Percentiles rank a stretch among this genome's conserved stretches.
Conservation (phyloP, 2,888 invertebrate genomes). For the Prosapia bicincta region DNA sequence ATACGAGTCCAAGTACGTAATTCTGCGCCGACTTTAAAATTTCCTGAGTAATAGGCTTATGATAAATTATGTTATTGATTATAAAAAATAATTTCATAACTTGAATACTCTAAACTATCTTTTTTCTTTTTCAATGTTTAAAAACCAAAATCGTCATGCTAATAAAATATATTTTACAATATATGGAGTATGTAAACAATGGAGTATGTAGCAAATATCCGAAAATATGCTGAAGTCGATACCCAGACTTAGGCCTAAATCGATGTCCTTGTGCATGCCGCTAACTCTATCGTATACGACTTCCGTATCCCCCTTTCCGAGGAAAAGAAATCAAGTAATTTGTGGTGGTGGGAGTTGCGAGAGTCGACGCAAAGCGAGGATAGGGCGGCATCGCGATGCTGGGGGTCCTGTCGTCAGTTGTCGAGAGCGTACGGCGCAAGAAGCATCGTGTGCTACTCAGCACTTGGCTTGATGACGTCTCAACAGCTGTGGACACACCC, state of each 20-base stretch:
- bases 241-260: not conserved
- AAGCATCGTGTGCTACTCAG: not conserved
- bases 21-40: too few species aligned
- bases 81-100: too few species aligned
- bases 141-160: too few species aligned
- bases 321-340: not conserved
- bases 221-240: not conserved
- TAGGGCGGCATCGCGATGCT: not conserved
- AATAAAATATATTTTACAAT: too few species aligned
- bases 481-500: conserved; percentile 2
- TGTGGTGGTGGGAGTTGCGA: not conserved
- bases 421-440: not conserved
- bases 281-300: not conserved
- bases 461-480: not conserved
- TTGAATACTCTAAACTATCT: too few species aligned
- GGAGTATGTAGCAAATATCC: too few species aligned
- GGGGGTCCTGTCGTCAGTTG: not conserved
- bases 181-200: too few species aligned
- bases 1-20: too few species aligned
- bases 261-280: not conserved
- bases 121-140: too few species aligned
- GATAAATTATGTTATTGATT: too few species aligned
- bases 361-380: not conserved
- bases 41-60: too few species aligned
- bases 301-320: not conserved